Percentiles rank a stretch among this genome's conserved stretches.
These are phyloP conservation scores for Synaphobranchus kaupii DNA, from an alignment of 2,797 vertebrate genomes.

Conservation along the genomic window DNA sequence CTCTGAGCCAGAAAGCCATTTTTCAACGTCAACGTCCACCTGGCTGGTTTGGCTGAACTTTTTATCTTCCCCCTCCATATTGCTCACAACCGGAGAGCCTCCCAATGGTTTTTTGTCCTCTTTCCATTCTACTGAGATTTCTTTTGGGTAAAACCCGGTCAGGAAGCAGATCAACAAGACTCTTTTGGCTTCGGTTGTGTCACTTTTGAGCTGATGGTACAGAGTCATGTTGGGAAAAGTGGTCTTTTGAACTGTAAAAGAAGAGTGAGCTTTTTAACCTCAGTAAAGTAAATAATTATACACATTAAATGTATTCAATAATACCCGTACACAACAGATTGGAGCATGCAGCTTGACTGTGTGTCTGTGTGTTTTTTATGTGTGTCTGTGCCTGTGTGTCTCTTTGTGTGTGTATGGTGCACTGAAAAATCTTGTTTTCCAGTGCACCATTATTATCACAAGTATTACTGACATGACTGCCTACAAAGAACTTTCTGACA, in stretches of 20 bases:
- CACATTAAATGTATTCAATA: not conserved
- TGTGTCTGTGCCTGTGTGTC: too few relatives aligned
- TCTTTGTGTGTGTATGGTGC: not conserved
- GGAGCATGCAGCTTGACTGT: too few relatives aligned
- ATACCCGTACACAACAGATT: too few relatives aligned
- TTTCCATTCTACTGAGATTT: too few relatives aligned
- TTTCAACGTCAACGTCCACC: conserved; percentile 36
- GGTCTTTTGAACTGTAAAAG: not conserved
- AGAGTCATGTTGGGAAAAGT: conserved; percentile 27
- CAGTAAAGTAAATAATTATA: not conserved
- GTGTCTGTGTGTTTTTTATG: too few relatives aligned
- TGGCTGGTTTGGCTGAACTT: conserved; percentile 52
- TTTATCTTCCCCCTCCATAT: fast-evolving
- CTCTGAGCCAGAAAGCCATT: conserved; percentile 18
- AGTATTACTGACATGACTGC: too few relatives aligned
- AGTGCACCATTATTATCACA: too few relatives aligned
- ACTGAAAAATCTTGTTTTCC: too few relatives aligned
- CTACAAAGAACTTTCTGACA: conserved; percentile 30
- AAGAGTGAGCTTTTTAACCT: too few relatives aligned
- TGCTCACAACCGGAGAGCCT: fast-evolving
- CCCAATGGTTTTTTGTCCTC: too few relatives aligned
- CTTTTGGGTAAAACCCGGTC: conserved; percentile 22
- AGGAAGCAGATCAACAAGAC: conserved; percentile 62
- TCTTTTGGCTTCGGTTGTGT: conserved; percentile 16
- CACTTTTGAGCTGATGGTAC: conserved; percentile 43